These are phyloP conservation scores for Ctenoplectra terminalis DNA, from an alignment of 1,140 invertebrate species.

Conservation along the genomic window DNA sequence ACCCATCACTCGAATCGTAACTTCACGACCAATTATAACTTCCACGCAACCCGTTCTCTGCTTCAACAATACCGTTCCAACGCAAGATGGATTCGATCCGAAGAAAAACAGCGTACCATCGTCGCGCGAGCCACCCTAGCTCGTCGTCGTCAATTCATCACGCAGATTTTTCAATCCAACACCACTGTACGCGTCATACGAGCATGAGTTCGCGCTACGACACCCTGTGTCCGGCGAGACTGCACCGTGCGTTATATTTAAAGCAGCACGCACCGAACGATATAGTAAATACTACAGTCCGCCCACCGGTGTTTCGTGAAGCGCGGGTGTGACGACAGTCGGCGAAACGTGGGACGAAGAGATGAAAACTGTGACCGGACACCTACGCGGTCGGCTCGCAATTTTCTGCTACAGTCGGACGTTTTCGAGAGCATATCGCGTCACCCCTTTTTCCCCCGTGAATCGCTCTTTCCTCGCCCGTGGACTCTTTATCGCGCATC, in stretches of 20 bases:
- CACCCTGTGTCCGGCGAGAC: background rate
- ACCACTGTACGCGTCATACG: conserved; percentile 17
- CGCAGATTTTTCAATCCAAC: background rate
- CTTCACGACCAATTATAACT: background rate
- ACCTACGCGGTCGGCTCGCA: conserved; percentile 40
- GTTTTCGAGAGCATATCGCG: conserved; percentile 25
- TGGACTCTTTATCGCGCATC: conserved; percentile 5
- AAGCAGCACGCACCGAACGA: background rate
- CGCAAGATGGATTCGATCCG: background rate
- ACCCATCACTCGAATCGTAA: no score
- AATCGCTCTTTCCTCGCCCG: background rate
- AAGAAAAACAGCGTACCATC: background rate
- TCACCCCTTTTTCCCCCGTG: conserved; percentile 8
- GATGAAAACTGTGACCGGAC: conserved; percentile 52
- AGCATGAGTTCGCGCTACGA: background rate
- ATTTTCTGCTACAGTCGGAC: conserved; percentile 33
- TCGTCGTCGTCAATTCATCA: conserved; percentile 23
- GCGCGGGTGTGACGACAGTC: conserved; percentile 57
- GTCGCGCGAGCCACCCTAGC: background rate
- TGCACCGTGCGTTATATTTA: background rate
- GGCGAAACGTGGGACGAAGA: conserved; percentile 54
- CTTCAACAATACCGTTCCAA: background rate
- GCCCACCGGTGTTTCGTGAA: conserved; percentile 15
- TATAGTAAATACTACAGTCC: conserved; percentile 30
- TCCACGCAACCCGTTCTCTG: background rate